phyloP scores from a whole-genome alignment of 2,888 invertebrate species.

The Lasioglossum zephyrum region DNA sequence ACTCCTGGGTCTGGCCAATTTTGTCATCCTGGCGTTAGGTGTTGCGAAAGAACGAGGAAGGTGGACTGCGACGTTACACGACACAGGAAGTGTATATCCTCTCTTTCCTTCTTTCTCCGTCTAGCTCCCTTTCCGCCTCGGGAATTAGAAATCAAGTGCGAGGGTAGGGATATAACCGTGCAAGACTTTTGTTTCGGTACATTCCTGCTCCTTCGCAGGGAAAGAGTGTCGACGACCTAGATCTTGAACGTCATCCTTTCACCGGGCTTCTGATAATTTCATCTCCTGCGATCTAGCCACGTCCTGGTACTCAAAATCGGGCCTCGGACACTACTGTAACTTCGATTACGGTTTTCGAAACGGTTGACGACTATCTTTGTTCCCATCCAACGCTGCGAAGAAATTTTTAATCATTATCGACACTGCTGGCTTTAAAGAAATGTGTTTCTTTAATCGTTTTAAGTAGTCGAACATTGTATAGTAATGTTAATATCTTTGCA shows the following conservation, averaged over 20 bases:
- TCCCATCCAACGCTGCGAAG: neutral
- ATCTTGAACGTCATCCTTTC: slow-evolving; percentile 54
- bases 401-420: neutral
- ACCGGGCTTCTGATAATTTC: slow-evolving; percentile 26
- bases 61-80: neutral
- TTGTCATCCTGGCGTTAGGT: neutral
- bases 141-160: slow-evolving; percentile 9
- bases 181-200: slow-evolving; percentile 5
- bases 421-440: neutral
- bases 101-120: neutral
- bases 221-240: slow-evolving; percentile 48
- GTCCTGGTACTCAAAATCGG: neutral
- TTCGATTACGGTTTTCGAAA: neutral
- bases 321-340: neutral
- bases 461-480: too few species aligned
- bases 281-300: neutral
- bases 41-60: neutral
- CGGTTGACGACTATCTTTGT: neutral
- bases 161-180: neutral
- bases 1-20: neutral
- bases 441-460: too few species aligned
- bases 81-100: neutral
- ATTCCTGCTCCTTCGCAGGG: slow-evolving; percentile 20
- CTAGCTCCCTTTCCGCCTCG: neutral
- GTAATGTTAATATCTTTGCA: too few species aligned